Conservation (phyloP, 1,140 invertebrate species). For the Drosophila erecta region DNA sequence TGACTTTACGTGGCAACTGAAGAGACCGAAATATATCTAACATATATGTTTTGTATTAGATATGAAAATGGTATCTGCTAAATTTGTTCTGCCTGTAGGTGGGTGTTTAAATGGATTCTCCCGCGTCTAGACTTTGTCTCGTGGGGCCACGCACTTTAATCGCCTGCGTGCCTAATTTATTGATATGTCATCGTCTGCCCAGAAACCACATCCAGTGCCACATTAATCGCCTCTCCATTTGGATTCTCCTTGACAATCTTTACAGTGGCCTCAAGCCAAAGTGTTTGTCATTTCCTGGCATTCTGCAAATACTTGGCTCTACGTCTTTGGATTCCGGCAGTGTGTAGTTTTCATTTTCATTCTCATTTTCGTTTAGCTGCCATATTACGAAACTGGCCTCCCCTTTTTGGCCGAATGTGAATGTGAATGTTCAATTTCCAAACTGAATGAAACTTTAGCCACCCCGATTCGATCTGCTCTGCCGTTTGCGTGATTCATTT, state of each 20-base stretch:
- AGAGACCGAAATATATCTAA: too few relatives aligned
- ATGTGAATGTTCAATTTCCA: slow-evolving; percentile 36
- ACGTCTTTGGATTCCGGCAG: slow-evolving; percentile 10
- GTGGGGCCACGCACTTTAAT: slow-evolving; percentile 62
- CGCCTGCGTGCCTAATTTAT: slow-evolving; percentile 74
- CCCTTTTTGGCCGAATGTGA: slow-evolving; percentile 14
- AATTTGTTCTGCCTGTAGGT: slow-evolving; percentile 11
- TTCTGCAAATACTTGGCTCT: slow-evolving; percentile 39
- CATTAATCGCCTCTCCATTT: slow-evolving; percentile 11
- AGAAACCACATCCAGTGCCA: slow-evolving; percentile 12
- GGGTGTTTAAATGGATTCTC: slow-evolving; percentile 29
- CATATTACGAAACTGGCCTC: slow-evolving; percentile 49
- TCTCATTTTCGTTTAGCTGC: slow-evolving; percentile 37
- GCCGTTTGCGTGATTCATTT: slow-evolving; percentile 73
- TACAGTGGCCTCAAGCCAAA: slow-evolving; percentile 40
- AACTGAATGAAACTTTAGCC: slow-evolving; percentile 38
- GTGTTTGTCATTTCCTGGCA: slow-evolving; percentile 43
- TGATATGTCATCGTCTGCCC: slow-evolving; percentile 68
- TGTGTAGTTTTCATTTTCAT: slow-evolving; percentile 21
- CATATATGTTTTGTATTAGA: too few relatives aligned
- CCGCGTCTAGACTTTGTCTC: slow-evolving; percentile 55
- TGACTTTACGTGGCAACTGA: too few relatives aligned
- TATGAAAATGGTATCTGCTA: too few relatives aligned
- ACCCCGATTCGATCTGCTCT: slow-evolving; percentile 33
- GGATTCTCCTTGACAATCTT: slow-evolving; percentile 52